Percentiles rank a stretch among this genome's conserved stretches.
phyloP scores from a whole-genome alignment of 2,113 vertebrate species.

The Amazona vittata region DNA sequence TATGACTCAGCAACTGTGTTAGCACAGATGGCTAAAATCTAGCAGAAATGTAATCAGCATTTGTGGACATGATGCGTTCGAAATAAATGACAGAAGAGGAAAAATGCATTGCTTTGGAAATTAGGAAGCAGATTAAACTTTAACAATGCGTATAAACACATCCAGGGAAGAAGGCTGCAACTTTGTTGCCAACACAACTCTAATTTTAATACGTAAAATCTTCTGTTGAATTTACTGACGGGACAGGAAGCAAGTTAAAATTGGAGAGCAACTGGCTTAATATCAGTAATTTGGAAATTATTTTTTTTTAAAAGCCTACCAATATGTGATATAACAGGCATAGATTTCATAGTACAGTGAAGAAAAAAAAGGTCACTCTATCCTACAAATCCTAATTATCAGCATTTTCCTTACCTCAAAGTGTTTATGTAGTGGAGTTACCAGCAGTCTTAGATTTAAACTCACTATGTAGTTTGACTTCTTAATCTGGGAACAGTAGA shows the following conservation, averaged over 20 bases:
- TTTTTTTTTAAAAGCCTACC: not conserved
- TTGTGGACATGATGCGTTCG: slow-evolving; percentile 47
- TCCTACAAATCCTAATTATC: not conserved
- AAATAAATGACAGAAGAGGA: slow-evolving; percentile 55
- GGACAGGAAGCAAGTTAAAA: not conserved
- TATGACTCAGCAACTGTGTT: slow-evolving; percentile 44
- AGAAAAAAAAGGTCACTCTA: not conserved
- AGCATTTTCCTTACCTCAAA: not conserved
- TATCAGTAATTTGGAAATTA: not conserved
- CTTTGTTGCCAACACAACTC: not conserved
- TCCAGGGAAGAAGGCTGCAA: not conserved
- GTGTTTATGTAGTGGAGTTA: not conserved
- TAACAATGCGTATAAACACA: slow-evolving; percentile 9
- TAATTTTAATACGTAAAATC: not conserved
- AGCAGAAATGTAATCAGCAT: slow-evolving; percentile 63
- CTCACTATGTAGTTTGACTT: not conserved
- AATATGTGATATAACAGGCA: not conserved
- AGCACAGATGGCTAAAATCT: slow-evolving; percentile 71
- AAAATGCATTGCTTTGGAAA: slow-evolving; percentile 23
- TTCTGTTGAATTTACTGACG: not conserved
- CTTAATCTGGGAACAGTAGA: not conserved
- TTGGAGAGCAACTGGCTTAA: not conserved
- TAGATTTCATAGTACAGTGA: not conserved
- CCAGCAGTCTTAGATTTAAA: not conserved
- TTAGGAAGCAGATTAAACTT: slow-evolving; percentile 53